Conservation (phyloP, 2,113 vertebrate genomes). For the Corvus cornix region DNA sequence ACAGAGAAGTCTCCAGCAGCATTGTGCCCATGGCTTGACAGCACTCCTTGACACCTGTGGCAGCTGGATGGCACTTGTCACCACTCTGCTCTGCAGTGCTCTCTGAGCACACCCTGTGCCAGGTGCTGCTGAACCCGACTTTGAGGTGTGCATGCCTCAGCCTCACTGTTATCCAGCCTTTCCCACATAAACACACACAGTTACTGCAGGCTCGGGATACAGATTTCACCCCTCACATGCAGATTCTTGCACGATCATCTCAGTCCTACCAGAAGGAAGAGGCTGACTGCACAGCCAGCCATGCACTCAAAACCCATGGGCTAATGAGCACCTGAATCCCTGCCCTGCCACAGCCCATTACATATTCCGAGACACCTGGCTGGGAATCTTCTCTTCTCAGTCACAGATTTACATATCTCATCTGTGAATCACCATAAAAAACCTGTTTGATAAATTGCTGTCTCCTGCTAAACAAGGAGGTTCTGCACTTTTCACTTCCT, state of each 20-base stretch:
- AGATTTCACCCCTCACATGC: not conserved
- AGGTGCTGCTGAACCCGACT: not conserved
- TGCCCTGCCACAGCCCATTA: not conserved
- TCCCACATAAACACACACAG: rapidly evolving
- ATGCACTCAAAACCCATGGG: not conserved
- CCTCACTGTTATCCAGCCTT: not conserved
- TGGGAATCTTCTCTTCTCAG: not conserved
- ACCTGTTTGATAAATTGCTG: not conserved
- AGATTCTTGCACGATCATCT: not conserved
- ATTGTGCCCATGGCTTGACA: not conserved
- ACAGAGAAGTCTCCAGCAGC: not conserved
- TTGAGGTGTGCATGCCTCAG: rapidly evolving
- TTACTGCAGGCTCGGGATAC: not conserved
- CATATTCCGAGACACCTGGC: not conserved
- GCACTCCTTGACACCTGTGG: not conserved
- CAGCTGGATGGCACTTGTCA: not conserved
- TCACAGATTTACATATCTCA: not conserved
- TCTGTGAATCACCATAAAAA: not conserved
- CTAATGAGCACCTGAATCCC: not conserved
- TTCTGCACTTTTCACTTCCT: not conserved
- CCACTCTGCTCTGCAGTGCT: rapidly evolving
- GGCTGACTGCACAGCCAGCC: not conserved
- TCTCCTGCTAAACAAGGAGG: not conserved
- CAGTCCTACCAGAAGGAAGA: not conserved
- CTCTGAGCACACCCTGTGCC: too few relatives aligned